Conservation (phyloP, 2,113 vertebrate genomes). For the Nyctereutes procyonoides region DNA sequence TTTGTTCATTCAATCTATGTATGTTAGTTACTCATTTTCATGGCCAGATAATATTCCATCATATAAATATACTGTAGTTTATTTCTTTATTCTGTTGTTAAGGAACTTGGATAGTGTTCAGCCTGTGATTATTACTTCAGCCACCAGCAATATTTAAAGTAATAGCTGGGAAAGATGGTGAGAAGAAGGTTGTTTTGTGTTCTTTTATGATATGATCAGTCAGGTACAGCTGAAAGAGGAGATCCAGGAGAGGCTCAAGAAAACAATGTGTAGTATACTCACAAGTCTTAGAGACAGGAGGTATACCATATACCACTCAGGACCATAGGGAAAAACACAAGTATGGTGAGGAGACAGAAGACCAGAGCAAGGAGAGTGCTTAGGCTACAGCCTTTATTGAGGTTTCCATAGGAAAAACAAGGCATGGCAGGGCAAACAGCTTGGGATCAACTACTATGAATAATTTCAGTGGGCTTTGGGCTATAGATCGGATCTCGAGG, state of each 20-base stretch:
- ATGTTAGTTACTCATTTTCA: constrained; percentile 11
- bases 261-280: neutral
- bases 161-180: neutral
- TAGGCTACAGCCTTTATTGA: neutral
- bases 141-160: neutral
- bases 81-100: constrained; percentile 11
- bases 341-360: neutral
- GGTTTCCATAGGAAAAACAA: neutral
- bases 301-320: neutral
- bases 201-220: neutral
- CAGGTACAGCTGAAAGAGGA: neutral
- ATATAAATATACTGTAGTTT: neutral
- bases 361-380: neutral
- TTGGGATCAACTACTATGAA: neutral
- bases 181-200: neutral
- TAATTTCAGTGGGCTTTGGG: neutral
- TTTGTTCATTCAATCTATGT: neutral
- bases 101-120: neutral
- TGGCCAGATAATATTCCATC: constrained; percentile 3
- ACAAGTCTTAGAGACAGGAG: neutral
- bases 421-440: neutral
- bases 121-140: neutral
- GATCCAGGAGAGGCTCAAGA: neutral
- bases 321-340: neutral
- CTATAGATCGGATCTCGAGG: neutral